Conservation (phyloP, 2,113 vertebrate species). For the Colaptes auratus region DNA sequence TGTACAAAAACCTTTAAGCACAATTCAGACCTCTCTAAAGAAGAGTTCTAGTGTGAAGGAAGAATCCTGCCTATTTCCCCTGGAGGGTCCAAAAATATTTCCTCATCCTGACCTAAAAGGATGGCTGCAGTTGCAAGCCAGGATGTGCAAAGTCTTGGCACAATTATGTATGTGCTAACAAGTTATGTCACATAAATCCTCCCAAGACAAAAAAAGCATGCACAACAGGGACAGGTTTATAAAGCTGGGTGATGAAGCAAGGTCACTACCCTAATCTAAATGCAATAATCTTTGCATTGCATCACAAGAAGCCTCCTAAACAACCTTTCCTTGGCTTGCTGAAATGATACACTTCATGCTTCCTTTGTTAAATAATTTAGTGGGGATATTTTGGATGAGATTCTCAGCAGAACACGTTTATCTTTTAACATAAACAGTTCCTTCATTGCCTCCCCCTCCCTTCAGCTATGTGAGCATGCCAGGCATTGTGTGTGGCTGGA, state of each 20-base stretch:
- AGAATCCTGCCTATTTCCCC: not conserved
- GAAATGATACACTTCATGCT: not conserved
- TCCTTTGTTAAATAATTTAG: constrained; percentile 24
- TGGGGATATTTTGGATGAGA: constrained; percentile 16
- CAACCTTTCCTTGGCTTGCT: not conserved
- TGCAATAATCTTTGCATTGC: not conserved
- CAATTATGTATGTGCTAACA: not conserved
- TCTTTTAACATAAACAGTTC: not conserved
- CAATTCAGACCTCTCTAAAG: not conserved
- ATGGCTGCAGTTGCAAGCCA: constrained; percentile 11
- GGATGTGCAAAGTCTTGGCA: constrained; percentile 40
- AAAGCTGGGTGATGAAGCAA: constrained; percentile 27
- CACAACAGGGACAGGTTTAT: not conserved
- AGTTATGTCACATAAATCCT: constrained; percentile 44
- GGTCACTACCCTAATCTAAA: constrained; percentile 11
- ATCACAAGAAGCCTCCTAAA: not conserved
- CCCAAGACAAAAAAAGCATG: not conserved
- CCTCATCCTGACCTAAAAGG: not conserved
- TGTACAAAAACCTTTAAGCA: not conserved
- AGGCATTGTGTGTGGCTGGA: not conserved
- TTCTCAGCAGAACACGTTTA: not conserved
- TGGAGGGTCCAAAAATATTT: not conserved
- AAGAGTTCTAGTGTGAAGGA: not conserved
- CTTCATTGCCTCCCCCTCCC: not conserved
- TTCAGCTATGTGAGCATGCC: rapidly evolving